phyloP scores from a whole-genome alignment of 1,140 invertebrate genomes.

The Portunus trituberculatus region DNA sequence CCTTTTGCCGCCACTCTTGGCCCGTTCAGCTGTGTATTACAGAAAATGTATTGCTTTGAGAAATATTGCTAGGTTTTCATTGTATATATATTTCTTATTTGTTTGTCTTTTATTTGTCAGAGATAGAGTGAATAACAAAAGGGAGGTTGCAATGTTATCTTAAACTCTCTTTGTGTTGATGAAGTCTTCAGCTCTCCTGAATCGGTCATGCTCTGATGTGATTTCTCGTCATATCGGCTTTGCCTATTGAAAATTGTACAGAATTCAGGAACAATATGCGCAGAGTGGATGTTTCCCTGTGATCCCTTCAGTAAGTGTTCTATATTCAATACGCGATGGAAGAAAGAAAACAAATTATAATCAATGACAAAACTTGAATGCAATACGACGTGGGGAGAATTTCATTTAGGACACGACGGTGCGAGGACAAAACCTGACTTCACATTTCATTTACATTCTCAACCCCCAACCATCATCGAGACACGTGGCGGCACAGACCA shows the following conservation, averaged over 20 bases:
- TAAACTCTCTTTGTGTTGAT: too few species aligned
- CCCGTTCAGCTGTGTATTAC: too few species aligned
- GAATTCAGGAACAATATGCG: too few species aligned
- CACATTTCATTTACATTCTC: slow-evolving; percentile 23
- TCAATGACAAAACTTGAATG: slow-evolving; percentile 8
- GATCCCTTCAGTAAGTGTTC: neutral
- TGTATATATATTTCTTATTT: neutral
- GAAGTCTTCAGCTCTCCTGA: too few species aligned
- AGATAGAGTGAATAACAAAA: too few species aligned
- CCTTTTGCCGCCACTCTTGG: neutral
- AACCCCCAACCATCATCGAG: neutral
- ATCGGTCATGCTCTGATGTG: too few species aligned
- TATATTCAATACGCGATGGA: neutral
- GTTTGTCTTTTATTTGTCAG: neutral
- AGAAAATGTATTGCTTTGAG: too few species aligned
- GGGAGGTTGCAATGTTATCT: too few species aligned
- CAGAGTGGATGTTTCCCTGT: too few species aligned
- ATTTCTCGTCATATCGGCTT: too few species aligned
- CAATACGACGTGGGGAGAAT: neutral
- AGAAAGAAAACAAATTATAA: slow-evolving; percentile 29
- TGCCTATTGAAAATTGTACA: too few species aligned
- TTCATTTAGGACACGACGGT: neutral
- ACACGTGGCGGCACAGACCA: neutral
- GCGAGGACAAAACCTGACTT: slow-evolving; percentile 10
- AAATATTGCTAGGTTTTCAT: neutral